Evolutionary conservation across 1,140 invertebrate genomes (phyloP).

Genomic region (Ceratina japonica): DNA sequence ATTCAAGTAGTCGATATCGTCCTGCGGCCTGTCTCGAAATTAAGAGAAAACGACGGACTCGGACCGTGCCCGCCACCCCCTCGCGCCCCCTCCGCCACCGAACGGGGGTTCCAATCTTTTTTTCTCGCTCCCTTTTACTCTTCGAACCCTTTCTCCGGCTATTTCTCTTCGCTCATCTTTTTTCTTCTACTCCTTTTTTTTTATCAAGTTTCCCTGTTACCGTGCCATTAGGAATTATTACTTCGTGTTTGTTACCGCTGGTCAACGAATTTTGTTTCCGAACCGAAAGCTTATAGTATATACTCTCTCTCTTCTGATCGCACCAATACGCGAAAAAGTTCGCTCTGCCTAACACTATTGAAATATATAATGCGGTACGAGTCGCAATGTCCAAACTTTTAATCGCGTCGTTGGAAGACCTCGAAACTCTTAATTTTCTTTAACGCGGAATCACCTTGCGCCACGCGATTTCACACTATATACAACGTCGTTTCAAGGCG

Average conservation of each 20-base stretch:
- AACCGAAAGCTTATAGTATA: too few species aligned
- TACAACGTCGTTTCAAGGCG: neutral
- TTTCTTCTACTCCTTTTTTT: neutral
- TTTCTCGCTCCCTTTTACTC: neutral
- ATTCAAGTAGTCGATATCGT: constrained; percentile 78
- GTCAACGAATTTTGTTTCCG: neutral
- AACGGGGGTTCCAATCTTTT: neutral
- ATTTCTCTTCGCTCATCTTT: neutral
- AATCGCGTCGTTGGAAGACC: constrained; percentile 11
- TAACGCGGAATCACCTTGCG: constrained; percentile 11
- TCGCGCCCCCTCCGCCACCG: too few species aligned
- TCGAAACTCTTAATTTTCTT: constrained; percentile 8
- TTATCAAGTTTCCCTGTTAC: neutral
- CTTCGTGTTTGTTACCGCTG: neutral
- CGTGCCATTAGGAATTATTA: neutral
- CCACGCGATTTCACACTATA: neutral
- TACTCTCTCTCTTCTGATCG: too few species aligned
- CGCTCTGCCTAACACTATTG: too few species aligned
- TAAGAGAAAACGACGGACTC: constrained; percentile 70
- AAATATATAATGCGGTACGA: neutral
- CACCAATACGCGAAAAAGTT: neutral
- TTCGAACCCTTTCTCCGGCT: neutral
- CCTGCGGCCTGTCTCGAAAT: constrained; percentile 76
- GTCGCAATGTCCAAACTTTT: constrained; percentile 10
- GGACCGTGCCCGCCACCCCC: neutral